Evolutionary conservation across 2,888 invertebrate genomes (phyloP).

Genomic region (Anarsia innoxiella): DNA sequence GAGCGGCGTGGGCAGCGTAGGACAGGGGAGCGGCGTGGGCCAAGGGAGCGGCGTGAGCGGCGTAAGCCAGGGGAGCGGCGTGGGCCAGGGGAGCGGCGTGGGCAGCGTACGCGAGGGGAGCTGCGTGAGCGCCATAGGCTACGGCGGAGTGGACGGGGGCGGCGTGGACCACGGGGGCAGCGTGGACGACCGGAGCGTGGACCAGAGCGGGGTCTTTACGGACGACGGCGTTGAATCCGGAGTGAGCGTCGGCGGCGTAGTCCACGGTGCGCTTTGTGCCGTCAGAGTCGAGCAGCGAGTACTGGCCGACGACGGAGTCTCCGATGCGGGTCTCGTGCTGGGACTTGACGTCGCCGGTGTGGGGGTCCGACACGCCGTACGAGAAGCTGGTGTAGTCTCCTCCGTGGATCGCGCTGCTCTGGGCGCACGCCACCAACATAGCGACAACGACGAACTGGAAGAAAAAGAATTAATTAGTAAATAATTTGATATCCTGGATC

Average conservation of each 20-base stretch:
- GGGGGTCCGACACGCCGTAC: conserved; percentile 63
- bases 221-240: conserved; percentile 75
- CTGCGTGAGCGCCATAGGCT: conserved; percentile 29
- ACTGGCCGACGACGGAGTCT: conserved; percentile 76
- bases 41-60: conserved; percentile 36
- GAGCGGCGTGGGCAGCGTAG: conserved; percentile 26
- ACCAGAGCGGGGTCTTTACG: conserved; percentile 58
- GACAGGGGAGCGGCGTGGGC: conserved; percentile 25
- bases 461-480: conserved; percentile 28
- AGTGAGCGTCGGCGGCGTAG: conserved; percentile 70
- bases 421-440: conserved; percentile 58
- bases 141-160: conserved; percentile 13
- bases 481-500: too few relatives aligned
- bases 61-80: conserved; percentile 40
- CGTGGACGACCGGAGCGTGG: conserved; percentile 15
- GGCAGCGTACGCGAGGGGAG: conserved; percentile 12
- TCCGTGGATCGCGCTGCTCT: conserved; percentile 55
- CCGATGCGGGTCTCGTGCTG: conserved; percentile 79
- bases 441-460: conserved; percentile 65
- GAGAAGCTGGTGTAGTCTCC: conserved; percentile 63
- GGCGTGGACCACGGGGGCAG: conserved; percentile 18
- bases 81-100: conserved; percentile 20
- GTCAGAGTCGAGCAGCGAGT: conserved; percentile 74
- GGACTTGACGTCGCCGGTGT: conserved; percentile 68
- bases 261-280: conserved; percentile 79